Percentiles rank a stretch among this genome's conserved stretches.
phyloP scores from a whole-genome alignment of 2,113 vertebrate species.

The Merops nubicus region DNA sequence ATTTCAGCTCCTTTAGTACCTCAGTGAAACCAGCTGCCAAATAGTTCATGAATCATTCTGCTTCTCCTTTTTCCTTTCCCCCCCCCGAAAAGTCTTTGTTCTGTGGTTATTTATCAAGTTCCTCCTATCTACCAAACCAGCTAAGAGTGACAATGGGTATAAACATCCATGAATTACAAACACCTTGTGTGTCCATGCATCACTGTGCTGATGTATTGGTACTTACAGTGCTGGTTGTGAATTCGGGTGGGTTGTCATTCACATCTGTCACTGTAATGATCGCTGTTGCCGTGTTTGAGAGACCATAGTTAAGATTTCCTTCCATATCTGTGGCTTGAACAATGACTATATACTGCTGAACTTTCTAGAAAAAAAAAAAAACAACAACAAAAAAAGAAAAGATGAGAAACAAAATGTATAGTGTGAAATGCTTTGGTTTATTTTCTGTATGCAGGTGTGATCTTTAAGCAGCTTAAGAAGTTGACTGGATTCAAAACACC shows the following conservation, averaged over 20 bases:
- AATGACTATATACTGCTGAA: constrained; percentile 94
- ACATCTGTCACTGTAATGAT: constrained; percentile 93
- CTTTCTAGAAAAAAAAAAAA: constrained; percentile 81
- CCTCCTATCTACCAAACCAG: background rate
- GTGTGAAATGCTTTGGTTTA: background rate
- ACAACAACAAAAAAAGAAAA: background rate
- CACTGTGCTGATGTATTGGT: background rate
- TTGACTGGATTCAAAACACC: background rate
- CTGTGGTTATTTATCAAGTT: background rate
- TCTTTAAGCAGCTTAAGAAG: background rate
- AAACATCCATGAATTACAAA: background rate
- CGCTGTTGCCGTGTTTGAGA: constrained; percentile 96
- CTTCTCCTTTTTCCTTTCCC: background rate
- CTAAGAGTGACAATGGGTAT: background rate
- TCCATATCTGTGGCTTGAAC: constrained; percentile 98
- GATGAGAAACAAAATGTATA: background rate
- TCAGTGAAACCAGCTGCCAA: background rate
- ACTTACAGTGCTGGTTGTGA: constrained; percentile 92
- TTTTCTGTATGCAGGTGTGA: fast-evolving
- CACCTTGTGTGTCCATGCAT: background rate
- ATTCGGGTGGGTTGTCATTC: constrained; percentile 95
- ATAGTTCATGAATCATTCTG: background rate
- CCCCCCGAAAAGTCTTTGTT: background rate
- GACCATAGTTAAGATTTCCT: constrained; percentile 93
- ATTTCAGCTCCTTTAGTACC: background rate